These are phyloP conservation scores for Mythimna lalbum DNA, from an alignment of 2,888 invertebrate genomes.

Conservation along the genomic window DNA sequence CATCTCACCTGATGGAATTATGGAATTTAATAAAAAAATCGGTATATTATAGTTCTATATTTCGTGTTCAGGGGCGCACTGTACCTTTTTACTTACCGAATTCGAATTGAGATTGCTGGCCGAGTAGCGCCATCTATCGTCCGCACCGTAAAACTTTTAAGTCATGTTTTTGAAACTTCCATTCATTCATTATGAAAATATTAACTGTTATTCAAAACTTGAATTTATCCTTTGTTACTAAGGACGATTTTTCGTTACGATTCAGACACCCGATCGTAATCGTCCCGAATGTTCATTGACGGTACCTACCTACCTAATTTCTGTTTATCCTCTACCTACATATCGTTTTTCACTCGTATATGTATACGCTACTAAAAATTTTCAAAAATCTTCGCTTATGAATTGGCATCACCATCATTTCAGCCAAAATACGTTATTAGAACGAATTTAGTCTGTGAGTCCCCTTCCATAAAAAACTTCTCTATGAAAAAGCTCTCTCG, in stretches of 20 bases:
- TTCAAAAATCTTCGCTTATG: not conserved
- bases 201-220: not conserved
- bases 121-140: slow-evolving; percentile 28
- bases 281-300: not conserved
- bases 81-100: not conserved
- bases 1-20: too few species aligned
- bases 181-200: not conserved
- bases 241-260: not conserved
- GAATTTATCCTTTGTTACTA: not conserved
- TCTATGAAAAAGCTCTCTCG: not conserved
- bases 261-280: not conserved
- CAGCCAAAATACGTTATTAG: too few species aligned
- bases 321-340: too few species aligned
- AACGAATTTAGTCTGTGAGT: not conserved
- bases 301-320: not conserved
- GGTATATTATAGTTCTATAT: not conserved
- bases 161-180: too few species aligned
- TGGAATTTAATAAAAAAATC: too few species aligned
- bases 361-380: not conserved
- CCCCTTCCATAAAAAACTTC: not conserved
- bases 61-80: slow-evolving; percentile 3
- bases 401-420: too few species aligned
- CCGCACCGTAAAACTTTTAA: not conserved
- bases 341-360: too few species aligned
- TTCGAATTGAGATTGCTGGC: not conserved